Base-by-base conservation (phyloP, 1,140 invertebrate species). In the Brachystomella parvula region DNA sequence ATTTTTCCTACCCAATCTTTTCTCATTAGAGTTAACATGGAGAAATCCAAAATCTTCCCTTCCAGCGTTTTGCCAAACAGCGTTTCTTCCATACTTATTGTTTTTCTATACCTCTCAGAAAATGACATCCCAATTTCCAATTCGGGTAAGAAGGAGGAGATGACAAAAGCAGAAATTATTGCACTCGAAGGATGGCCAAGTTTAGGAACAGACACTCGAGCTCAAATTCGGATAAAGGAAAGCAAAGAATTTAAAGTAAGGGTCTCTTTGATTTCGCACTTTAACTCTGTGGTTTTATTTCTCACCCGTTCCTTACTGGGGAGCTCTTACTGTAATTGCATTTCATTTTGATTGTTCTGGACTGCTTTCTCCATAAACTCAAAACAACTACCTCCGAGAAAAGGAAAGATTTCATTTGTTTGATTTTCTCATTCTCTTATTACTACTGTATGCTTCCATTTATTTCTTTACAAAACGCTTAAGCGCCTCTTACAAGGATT, bases 211-310 rank as follows among this genome's bases (percentile, higher is more conserved):
- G 84, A 89, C 74, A 86, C 83, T 66, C 84, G 87, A 71, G 86
- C 90, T 56, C 86, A 90, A 79, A 85, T 98, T 69, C 84, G 89
- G 72, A 90, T 99, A 74, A 94, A 92, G 76, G 96, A 99, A 78
- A 96, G 92, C 80, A 93, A 94, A 78, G 96, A 98, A 81, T 98
- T 98, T 80, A 98, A 96, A 87, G 93, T 94, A 75, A 74, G 73
- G 56, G 44, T 17, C 15, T 31, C 19, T 53, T n/a, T n/a, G n/a
- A n/a, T n/a, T n/a, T n/a, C n/a, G n/a, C n/a, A n/a, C n/a, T n/a
- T n/a, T n/a, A n/a, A n/a, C n/a, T n/a, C n/a, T n/a, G n/a, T n/a
- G n/a, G n/a, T n/a, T n/a, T n/a, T n/a, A n/a, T n/a, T n/a, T n/a
- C n/a, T n/a, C n/a, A 15, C 21, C 15, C 44, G 44, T 47, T 15